These are phyloP conservation scores for Lepidocyrtinus sp. DNA, from an alignment of 2,888 invertebrate species.

Conservation along the genomic window DNA sequence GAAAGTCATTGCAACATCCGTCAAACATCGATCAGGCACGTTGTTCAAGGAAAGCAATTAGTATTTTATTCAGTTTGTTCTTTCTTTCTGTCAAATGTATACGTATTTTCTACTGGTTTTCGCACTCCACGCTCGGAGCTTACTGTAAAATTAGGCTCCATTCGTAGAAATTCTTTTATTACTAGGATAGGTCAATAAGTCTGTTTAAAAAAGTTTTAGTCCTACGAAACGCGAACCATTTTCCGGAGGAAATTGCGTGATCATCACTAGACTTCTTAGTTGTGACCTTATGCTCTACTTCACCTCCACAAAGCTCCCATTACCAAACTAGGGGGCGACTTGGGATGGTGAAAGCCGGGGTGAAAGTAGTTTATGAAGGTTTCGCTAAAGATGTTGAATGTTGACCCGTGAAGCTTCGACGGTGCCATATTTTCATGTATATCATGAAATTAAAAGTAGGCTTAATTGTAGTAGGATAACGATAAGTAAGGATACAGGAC, in stretches of 20 bases:
- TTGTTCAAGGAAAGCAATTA: too few species aligned
- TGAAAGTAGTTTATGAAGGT: too few species aligned
- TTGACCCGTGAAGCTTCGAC: conserved; percentile 63
- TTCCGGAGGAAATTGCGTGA: conserved; percentile 25
- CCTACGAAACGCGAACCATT: neutral
- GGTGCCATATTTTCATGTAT: conserved; percentile 55
- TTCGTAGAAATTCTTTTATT: too few species aligned
- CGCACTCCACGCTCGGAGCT: too few species aligned
- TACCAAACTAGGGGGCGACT: neutral
- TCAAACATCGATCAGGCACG: too few species aligned
- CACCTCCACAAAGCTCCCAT: neutral
- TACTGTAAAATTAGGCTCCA: too few species aligned
- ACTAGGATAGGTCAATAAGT: too few species aligned
- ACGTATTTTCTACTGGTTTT: too few species aligned
- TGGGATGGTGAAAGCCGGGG: neutral
- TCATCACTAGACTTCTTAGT: conserved; percentile 23
- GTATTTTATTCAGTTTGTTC: too few species aligned
- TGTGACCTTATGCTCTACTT: neutral
- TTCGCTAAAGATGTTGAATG: conserved; percentile 27
- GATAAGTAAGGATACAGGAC: neutral
- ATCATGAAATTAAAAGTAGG: neutral
- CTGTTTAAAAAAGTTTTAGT: too few species aligned
- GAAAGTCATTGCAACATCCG: too few species aligned
- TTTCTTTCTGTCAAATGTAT: too few species aligned
- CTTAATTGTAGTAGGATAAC: neutral